Base-by-base conservation (phyloP, 2,797 vertebrate species). In the Sibirionetta formosa region DNA sequence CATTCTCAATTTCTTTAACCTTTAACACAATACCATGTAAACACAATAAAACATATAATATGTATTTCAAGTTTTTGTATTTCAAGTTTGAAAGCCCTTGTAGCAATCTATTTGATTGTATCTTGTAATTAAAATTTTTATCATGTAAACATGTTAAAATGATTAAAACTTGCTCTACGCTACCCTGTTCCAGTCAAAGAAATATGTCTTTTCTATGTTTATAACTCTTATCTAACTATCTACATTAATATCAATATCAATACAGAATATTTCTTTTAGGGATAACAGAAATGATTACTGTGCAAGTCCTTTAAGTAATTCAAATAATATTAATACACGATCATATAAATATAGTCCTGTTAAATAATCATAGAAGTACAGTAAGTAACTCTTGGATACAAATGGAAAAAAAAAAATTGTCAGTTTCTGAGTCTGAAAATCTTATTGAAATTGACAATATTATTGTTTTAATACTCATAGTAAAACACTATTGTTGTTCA, bases 381-480 rank as follows among this genome's bases (percentile, higher is more conserved):
- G 16, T n/a, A 93, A 76, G 9, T 13, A 73, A 36, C 24, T 91
- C 57, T n/a, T 5, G 11, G 84, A 76, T 72, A 76, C 12, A 60
- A 82, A 48, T 17, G 23, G 20, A 54, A n/a, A 48, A 48, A 42
- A n/a, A 36, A 40, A 36, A 48, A 33, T 9, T 18, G 3, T 44
- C 0, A 23, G 60, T 86, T 76, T 70, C 11, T 35, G 60, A 38
- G 9, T 51, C 22, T 0, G 1, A 48, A 9, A 69, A 48, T 46
- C 14, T 54, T 54, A 44, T 13, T 7, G 2, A 90, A 29, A 71
- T 24, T 24, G 22, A 23, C 22, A 48, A 48, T 24, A 23, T 48
- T 48, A 48, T 48, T 20, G 10, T 72, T 85, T 75, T 68, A 81
- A 83, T 86, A 81, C 73, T 58, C 0, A 61, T 68, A 27, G 46